Conservation (phyloP, 2,888 invertebrate species). For the Agrotis exclamationis region DNA sequence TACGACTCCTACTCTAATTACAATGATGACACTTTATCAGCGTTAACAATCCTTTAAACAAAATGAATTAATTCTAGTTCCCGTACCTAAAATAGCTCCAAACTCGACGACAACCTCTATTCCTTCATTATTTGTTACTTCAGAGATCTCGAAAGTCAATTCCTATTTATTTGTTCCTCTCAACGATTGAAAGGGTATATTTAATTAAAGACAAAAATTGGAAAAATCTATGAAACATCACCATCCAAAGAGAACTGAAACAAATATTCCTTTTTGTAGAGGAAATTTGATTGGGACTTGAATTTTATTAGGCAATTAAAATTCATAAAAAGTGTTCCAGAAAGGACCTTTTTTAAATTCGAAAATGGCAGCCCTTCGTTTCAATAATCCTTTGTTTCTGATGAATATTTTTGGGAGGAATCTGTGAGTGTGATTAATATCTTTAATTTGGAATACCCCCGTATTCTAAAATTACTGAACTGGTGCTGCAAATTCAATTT, state of each 20-base stretch:
- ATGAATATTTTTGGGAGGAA: constrained; percentile 44
- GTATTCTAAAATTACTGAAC: neutral
- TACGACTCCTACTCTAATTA: neutral
- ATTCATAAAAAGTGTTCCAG: constrained; percentile 73
- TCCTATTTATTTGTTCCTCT: constrained; percentile 42
- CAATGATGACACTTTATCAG: neutral
- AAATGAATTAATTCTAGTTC: neutral
- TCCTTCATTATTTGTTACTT: constrained; percentile 29
- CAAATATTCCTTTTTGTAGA: constrained; percentile 50
- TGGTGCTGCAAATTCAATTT: constrained; percentile 22
- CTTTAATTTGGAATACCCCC: constrained; percentile 47
- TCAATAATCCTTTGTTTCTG: constrained; percentile 52
- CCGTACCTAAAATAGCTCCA: neutral
- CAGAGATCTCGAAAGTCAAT: constrained; percentile 21
- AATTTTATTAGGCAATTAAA: constrained; percentile 81
- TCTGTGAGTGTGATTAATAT: constrained; percentile 54
- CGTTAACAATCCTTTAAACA: neutral
- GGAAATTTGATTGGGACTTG: constrained; percentile 77
- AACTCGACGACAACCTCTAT: constrained; percentile 20
- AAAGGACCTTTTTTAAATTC: constrained; percentile 72
- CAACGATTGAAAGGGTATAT: constrained; percentile 36
- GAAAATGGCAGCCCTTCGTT: constrained; percentile 67
- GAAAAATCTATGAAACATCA: constrained; percentile 37
- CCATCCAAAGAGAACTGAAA: constrained; percentile 29
- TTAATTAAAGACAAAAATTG: constrained; percentile 41